phyloP scores from a whole-genome alignment of 2,888 invertebrate genomes.

The Therioaphis trifolii region DNA sequence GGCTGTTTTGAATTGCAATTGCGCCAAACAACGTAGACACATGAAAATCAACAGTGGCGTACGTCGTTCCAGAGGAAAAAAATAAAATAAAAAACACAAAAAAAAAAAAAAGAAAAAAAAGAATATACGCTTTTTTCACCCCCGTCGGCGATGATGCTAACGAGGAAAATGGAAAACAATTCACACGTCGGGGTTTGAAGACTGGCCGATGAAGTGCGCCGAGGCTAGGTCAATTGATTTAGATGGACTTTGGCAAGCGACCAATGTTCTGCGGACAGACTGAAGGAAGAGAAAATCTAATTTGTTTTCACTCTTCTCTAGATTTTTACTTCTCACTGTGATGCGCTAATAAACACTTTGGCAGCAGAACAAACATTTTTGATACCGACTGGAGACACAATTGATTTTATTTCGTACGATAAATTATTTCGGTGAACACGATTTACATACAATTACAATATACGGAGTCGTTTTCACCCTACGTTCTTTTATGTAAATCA shows the following conservation, averaged over 20 bases:
- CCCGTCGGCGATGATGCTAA: background rate
- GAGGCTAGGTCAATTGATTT: slow-evolving; percentile 38
- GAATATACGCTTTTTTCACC: no score
- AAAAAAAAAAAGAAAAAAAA: background rate
- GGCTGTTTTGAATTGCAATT: slow-evolving; percentile 25
- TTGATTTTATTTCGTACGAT: no score
- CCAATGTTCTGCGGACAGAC: slow-evolving; percentile 15
- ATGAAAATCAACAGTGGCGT: background rate
- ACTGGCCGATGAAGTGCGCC: background rate
- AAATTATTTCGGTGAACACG: no score
- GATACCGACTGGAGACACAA: no score
- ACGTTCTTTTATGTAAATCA: no score
- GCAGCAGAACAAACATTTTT: slow-evolving; percentile 35
- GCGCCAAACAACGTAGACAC: background rate
- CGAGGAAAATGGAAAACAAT: slow-evolving; percentile 2
- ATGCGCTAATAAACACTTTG: slow-evolving; percentile 30
- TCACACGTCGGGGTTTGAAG: slow-evolving; percentile 18
- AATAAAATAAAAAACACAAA: background rate
- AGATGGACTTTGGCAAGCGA: slow-evolving; percentile 41
- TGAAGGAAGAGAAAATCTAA: background rate
- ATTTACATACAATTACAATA: no score
- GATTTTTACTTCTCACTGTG: background rate
- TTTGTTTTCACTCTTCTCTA: background rate
- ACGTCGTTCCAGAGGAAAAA: background rate
- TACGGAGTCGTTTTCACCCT: no score